Evolutionary conservation across 2,888 invertebrate genomes (phyloP).

Genomic region (Timema cristinae): DNA sequence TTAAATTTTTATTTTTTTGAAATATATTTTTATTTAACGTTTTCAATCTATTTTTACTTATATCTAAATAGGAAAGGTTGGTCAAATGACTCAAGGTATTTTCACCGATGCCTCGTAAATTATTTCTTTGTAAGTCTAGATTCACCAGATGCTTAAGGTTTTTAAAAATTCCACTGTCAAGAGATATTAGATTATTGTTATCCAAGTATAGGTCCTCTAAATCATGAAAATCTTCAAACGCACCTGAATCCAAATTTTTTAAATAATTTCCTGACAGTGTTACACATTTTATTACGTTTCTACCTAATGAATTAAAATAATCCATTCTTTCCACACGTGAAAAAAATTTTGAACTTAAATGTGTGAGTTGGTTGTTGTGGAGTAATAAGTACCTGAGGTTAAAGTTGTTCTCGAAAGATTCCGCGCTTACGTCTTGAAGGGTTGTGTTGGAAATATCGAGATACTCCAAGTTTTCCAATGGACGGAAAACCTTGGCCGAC

Average conservation of each 20-base stretch:
- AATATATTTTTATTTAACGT: neutral
- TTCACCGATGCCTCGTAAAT: neutral
- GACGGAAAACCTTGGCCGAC: neutral
- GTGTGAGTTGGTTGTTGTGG: too few relatives aligned
- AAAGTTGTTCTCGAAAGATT: neutral
- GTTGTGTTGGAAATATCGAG: neutral
- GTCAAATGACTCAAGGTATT: neutral
- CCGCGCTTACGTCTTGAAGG: neutral
- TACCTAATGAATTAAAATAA: too few relatives aligned
- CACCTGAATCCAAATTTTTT: neutral
- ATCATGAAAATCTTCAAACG: neutral
- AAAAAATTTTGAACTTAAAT: too few relatives aligned
- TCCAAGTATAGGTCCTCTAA: neutral
- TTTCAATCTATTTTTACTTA: neutral
- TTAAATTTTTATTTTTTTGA: neutral
- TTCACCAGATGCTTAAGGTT: neutral
- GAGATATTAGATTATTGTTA: neutral
- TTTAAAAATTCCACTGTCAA: slow-evolving; percentile 1
- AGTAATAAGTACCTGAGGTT: too few relatives aligned
- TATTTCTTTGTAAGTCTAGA: neutral
- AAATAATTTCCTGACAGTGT: neutral
- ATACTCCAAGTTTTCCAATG: neutral
- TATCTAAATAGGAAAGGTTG: neutral
- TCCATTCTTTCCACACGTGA: too few relatives aligned
- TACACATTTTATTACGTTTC: too few relatives aligned